Base-by-base conservation (phyloP, 2,797 vertebrate species). In the Sebastes kiyomatsui region DNA sequence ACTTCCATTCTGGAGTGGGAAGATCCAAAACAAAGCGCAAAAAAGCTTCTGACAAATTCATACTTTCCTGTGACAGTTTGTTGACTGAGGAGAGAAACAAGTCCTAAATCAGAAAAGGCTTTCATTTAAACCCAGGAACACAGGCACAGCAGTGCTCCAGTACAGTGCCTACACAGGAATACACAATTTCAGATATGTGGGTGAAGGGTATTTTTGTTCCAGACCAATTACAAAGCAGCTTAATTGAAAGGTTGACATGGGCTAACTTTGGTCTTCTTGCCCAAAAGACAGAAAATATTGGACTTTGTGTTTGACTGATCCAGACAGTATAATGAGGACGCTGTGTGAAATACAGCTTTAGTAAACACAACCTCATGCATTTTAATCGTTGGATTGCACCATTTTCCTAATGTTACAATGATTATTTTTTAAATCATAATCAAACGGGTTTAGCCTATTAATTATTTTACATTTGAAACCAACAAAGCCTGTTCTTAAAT, bases 31-130 rank as follows among this genome's bases (percentile, higher is more conserved):
- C 88, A 92, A 91, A 90, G 88, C 89, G 64, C 85, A 91, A 90
- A 91, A 52, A 91, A 91, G 85, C 90, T 90, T 92, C 84, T 89
- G 90, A 93, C 92, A 94, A 93, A 92, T 93, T 88, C 88, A 88
- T 91, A 84, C 90, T 87, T 92, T 88, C 88, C 75, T 33, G 88
- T 92, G 92, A 92, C 93, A 92, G 90, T 93, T 92, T 90, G 91
- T 91, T 89, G 90, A 92, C 84, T 82, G 91, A 85, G 87, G 65
- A 82, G 78, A 72, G 88, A 89, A 81, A 82, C 85, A 83, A 92
- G 72, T 91, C 85, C 79, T 80, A 89, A 93, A 89, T 88, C 81
- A 87, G 81, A 88, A 79, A 84, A 79, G 75, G 80, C 80, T 88
- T 89, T 90, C 56, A 85, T 92, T 80, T 89, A 88, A 90, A 86